Percentiles rank a stretch among this genome's conserved stretches.
phyloP scores from a whole-genome alignment of 1,140 invertebrate species.

The Aphelinus certus region DNA sequence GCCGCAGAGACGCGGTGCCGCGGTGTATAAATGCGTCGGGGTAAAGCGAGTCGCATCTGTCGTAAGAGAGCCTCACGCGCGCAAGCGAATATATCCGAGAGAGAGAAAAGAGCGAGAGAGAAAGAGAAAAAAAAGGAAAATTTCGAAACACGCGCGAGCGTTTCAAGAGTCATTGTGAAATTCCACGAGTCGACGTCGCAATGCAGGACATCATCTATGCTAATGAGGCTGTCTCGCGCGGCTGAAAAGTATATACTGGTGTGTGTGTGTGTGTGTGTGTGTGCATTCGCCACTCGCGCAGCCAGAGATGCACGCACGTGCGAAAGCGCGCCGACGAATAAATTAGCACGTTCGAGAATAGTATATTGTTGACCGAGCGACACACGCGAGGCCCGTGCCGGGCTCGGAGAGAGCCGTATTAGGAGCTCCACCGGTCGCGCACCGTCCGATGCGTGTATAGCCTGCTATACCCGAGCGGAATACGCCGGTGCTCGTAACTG shows the following conservation, averaged over 20 bases:
- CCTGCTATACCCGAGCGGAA: too few relatives aligned
- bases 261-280: not conserved
- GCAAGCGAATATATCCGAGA: not conserved
- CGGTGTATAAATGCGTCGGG: not conserved
- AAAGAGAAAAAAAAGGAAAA: too few relatives aligned
- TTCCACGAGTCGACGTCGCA: conserved; percentile 4
- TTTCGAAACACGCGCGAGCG: not conserved
- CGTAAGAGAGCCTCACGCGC: not conserved
- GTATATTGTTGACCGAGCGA: conserved; percentile 3
- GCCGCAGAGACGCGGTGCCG: too few relatives aligned
- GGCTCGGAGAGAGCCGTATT: not conserved
- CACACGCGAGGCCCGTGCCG: too few relatives aligned
- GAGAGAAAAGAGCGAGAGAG: too few relatives aligned
- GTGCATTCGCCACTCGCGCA: not conserved
- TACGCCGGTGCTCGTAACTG: too few relatives aligned
- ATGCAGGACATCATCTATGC: not conserved
- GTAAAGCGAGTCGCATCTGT: not conserved
- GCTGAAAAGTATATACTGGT: too few relatives aligned
- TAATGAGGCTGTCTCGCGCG: not conserved
- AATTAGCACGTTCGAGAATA: conserved; percentile 24
- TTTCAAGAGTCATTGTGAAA: not conserved
- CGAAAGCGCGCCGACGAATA: not conserved
- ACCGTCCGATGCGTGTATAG: too few relatives aligned
- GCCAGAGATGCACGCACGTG: not conserved
- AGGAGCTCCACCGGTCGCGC: not conserved